These are phyloP conservation scores for Furcula furcula DNA, from an alignment of 2,888 invertebrate species.

Conservation along the genomic window DNA sequence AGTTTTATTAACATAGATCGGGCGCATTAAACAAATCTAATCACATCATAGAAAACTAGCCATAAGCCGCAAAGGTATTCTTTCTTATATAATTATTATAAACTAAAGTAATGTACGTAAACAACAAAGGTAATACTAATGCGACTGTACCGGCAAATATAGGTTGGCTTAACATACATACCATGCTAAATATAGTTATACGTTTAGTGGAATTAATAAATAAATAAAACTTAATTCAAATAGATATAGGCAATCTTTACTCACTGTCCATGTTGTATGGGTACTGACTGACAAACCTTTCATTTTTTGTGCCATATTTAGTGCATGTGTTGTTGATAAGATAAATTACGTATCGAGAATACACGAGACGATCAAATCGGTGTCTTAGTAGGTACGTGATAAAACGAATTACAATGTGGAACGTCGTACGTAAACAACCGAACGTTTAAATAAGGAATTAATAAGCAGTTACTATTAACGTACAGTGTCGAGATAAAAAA, in stretches of 20 bases:
- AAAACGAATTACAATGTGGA: slow-evolving; percentile 20
- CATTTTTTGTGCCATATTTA: slow-evolving; percentile 32
- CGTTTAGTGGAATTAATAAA: slow-evolving; percentile 28
- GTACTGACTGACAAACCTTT: slow-evolving; percentile 43
- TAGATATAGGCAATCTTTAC: too few relatives aligned
- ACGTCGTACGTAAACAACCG: slow-evolving; percentile 25
- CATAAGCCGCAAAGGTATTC: too few relatives aligned
- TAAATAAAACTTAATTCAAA: too few relatives aligned
- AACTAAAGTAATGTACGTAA: too few relatives aligned
- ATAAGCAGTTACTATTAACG: slow-evolving; percentile 18
- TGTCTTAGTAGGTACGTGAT: slow-evolving; percentile 29
- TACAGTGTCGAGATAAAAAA: slow-evolving; percentile 23
- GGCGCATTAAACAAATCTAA: too few relatives aligned
- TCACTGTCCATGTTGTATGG: slow-evolving; percentile 57
- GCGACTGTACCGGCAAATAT: neutral
- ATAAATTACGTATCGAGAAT: slow-evolving; percentile 45
- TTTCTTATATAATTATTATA: too few relatives aligned
- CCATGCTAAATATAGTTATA: slow-evolving; percentile 8
- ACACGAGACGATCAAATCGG: slow-evolving; percentile 28
- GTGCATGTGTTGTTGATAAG: slow-evolving; percentile 52
- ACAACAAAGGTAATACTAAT: neutral
- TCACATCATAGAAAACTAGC: too few relatives aligned
- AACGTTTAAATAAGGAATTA: slow-evolving; percentile 11
- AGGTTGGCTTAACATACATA: slow-evolving; percentile 1
- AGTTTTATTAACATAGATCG: too few relatives aligned